A percentile compares a stretch with the other conserved stretches of the same genome.
Evolutionary conservation across 2,888 invertebrate genomes (phyloP).

Genomic region (Ctenicera cuprea): DNA sequence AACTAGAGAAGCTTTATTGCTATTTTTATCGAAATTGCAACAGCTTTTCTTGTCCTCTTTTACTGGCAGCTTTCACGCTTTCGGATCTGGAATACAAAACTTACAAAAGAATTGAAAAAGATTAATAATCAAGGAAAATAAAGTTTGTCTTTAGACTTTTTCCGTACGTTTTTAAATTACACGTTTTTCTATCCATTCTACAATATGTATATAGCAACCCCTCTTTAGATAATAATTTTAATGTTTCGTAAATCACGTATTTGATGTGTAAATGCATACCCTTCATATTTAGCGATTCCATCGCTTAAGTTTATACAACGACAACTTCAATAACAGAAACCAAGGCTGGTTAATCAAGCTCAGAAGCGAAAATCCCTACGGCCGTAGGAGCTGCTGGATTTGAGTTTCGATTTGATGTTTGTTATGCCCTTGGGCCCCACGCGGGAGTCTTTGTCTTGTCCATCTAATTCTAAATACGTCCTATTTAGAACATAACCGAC

Average conservation of each 20-base stretch:
- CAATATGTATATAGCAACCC: no score
- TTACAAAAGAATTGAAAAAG: not conserved
- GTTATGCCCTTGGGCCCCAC: conserved; percentile 27
- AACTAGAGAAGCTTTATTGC: conserved; percentile 10
- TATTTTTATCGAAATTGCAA: not conserved
- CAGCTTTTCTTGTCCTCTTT: not conserved
- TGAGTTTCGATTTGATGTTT: conserved; percentile 34
- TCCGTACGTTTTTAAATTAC: no score
- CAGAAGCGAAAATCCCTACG: conserved; percentile 35
- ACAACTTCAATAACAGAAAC: conserved; percentile 25
- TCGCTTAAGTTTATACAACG: not conserved
- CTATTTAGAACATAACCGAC: not conserved
- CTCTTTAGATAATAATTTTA: no score
- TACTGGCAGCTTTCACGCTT: not conserved
- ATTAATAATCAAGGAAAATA: no score
- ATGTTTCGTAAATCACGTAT: no score
- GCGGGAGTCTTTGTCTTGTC: conserved; percentile 29
- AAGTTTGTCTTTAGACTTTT: not conserved
- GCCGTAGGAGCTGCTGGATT: conserved; percentile 23
- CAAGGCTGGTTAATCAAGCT: conserved; percentile 32
- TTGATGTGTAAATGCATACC: not conserved
- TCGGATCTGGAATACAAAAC: not conserved
- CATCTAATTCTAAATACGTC: conserved; percentile 14
- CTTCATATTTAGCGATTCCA: not conserved
- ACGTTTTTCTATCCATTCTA: no score